phyloP scores from a whole-genome alignment of 64 coral and sea anemone species.

The Hydrozoanthus tunicans region DNA sequence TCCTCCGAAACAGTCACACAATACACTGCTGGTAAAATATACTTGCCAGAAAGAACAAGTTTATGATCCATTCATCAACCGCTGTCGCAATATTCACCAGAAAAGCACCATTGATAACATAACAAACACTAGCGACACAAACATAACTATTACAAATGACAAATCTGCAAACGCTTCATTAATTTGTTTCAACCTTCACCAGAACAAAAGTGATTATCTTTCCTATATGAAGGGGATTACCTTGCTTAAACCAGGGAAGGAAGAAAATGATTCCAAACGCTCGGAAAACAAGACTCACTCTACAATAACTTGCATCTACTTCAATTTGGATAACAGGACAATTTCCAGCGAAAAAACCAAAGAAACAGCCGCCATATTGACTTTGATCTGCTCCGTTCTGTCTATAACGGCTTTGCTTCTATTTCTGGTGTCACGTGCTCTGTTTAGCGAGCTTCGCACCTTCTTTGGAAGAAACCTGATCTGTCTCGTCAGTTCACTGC shows the following conservation, averaged over 20 bases:
- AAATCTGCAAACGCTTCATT: conserved; percentile 10
- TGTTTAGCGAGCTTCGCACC: conserved; percentile 3
- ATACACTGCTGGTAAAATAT: too few species aligned
- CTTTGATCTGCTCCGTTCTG: neutral
- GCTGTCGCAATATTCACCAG: conserved; percentile 4
- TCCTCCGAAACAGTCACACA: too few species aligned
- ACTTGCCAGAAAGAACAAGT: too few species aligned
- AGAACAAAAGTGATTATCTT: neutral
- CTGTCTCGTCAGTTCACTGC: neutral
- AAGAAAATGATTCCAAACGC: too few species aligned
- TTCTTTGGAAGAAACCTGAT: conserved; percentile 4
- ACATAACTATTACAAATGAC: neutral
- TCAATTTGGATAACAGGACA: too few species aligned
- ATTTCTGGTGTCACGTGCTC: neutral
- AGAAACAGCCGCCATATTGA: too few species aligned
- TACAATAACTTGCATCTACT: too few species aligned
- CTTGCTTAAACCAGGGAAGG: neutral
- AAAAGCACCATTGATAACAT: conserved; percentile 4
- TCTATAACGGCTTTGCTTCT: conserved; percentile 1
- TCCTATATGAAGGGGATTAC: neutral
- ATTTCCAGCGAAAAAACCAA: too few species aligned
- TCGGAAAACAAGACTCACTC: too few species aligned
- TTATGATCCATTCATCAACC: neutral
- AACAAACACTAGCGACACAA: conserved; percentile 5
- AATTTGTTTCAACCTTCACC: neutral